A percentile compares a stretch with the other conserved stretches of the same genome.
Conservation (phyloP, 2,888 invertebrate genomes). For the Caenorhabditis wallacei region DNA sequence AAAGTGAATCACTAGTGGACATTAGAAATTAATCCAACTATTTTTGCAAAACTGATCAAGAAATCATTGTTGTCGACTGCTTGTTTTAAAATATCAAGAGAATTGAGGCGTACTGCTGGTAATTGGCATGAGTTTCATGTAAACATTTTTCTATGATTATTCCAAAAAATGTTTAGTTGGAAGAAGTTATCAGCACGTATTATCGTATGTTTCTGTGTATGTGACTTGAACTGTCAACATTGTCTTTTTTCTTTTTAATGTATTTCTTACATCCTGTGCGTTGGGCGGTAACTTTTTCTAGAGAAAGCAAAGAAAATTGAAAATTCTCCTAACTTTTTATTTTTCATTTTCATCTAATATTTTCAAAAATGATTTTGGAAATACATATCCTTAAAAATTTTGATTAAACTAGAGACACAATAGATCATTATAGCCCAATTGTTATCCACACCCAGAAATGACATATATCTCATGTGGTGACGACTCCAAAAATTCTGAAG, state of each 20-base stretch:
- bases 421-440: slow-evolving; percentile 43
- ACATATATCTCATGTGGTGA: slow-evolving; percentile 23
- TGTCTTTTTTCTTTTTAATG: background rate
- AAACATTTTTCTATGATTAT: background rate
- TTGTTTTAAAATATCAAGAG: background rate
- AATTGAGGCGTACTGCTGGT: background rate
- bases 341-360: too few species aligned
- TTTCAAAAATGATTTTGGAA: too few species aligned
- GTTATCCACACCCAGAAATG: slow-evolving; percentile 24
- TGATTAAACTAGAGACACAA: slow-evolving; percentile 16
- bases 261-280: background rate
- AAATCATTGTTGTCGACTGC: slow-evolving; percentile 10
- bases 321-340: too few species aligned
- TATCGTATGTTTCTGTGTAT: background rate
- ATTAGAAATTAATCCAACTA: slow-evolving; percentile 33
- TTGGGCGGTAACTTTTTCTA: too few species aligned
- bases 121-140: background rate
- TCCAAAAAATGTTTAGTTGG: background rate
- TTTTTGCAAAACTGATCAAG: background rate
- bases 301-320: too few species aligned
- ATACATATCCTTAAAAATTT: background rate
- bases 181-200: background rate
- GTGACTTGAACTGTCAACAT: background rate
- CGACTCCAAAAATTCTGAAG: slow-evolving; percentile 5
- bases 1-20: slow-evolving; percentile 28